Base-by-base conservation (phyloP, 2,797 vertebrate species). In the Platyrinchus mystaceus region DNA sequence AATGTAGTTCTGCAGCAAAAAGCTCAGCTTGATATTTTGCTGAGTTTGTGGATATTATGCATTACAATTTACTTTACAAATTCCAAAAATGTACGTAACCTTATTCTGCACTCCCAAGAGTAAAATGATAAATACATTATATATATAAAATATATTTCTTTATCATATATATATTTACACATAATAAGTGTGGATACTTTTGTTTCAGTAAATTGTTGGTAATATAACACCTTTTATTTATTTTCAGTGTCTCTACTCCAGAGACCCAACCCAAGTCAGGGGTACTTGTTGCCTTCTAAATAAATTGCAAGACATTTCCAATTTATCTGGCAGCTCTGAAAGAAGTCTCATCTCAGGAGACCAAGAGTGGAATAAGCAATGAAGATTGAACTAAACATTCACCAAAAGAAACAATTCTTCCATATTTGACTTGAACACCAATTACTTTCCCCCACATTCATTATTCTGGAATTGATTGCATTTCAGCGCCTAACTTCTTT, bases 391-490 rank as follows among this genome's bases (percentile, higher is more conserved):
- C 12, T 32, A 47, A 89, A 63, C n/a, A 41, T 47, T 89, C 59
- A 83, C 44, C 11, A 69, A 67, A 94, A 84, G 9, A 89, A 89
- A 77, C 24, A 69, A 70, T 77, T 70, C 49, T 81, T 91, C 46
- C 19, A 17, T 62, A 86, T 78, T 75, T 17, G 3, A 64, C 83
- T 49, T 44, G 78, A 82, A 59, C 28, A 43, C 10, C 17, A 81
- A 67, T 88, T 86, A 46, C 30, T 44, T 47, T 67, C 14, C n/a
- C 43, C 70, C 43, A 64, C 9, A 37, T 71, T 49, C 22, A 34
- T 91, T 88, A 83, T 67, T 89, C 53, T 83, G 24, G 28, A 80
- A 68, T 34, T 78, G 44, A 91, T 83, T 74, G 53, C 28, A 67
- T 83, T 83, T 85, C 3, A 0, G 46, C 62, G 5, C 10, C 32